These are phyloP conservation scores for Aromia moschata DNA, from an alignment of 2,888 invertebrate genomes.

Conservation along the genomic window DNA sequence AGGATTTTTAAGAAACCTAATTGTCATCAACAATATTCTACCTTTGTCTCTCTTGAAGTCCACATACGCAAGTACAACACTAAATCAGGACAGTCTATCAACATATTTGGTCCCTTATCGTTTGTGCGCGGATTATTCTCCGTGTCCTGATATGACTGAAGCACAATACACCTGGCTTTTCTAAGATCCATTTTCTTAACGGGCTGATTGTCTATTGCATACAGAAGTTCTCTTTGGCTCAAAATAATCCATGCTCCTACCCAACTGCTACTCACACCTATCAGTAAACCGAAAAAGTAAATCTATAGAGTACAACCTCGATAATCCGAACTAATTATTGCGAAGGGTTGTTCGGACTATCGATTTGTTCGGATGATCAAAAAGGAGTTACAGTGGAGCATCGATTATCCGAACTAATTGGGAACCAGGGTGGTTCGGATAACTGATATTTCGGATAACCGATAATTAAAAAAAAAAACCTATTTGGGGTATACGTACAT, in stretches of 20 bases:
- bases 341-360: no score
- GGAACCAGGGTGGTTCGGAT: no score
- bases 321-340: no score
- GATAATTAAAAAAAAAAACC: no score
- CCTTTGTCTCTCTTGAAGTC: constrained; percentile 74
- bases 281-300: constrained; percentile 37
- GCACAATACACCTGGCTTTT: constrained; percentile 77
- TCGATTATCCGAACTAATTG: no score
- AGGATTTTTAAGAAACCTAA: no score
- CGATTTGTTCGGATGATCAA: no score
- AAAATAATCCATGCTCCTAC: constrained; percentile 83
- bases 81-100: constrained; percentile 74
- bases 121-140: constrained; percentile 64
- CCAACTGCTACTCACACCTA: constrained; percentile 80
- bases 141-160: constrained; percentile 67
- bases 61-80: constrained; percentile 79
- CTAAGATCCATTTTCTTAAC: constrained; percentile 77
- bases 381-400: no score
- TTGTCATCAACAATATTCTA: constrained; percentile 43
- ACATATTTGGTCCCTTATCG: constrained; percentile 72
- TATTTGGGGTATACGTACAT: no score
- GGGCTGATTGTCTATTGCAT: constrained; percentile 66
- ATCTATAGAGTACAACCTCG: no score
- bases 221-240: constrained; percentile 72
- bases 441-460: no score